These are phyloP conservation scores for Echiichthys vipera DNA, from an alignment of 2,797 vertebrate species.

Conservation along the genomic window DNA sequence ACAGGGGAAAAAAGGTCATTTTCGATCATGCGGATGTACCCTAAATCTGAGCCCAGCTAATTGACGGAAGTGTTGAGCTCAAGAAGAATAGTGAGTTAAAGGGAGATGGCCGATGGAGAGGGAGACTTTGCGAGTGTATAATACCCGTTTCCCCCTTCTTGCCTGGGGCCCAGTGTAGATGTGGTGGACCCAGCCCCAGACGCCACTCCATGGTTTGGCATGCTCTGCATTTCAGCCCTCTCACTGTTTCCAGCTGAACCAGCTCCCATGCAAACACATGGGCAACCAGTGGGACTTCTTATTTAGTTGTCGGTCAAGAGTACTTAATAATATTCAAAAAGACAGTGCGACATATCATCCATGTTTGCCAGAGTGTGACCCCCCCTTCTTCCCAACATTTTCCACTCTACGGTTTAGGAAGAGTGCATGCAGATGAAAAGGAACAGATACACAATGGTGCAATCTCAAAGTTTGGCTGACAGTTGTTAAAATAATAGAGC, in stretches of 20 bases:
- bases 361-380: constrained; percentile 65
- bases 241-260: constrained; percentile 84
- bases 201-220: constrained; percentile 85
- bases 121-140: constrained; percentile 63
- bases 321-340: constrained; percentile 85
- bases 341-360: constrained; percentile 79
- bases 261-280: constrained; percentile 84
- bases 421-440: constrained; percentile 63
- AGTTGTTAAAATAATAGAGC: constrained; percentile 58
- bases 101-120: constrained; percentile 52
- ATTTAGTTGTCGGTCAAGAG: constrained; percentile 84
- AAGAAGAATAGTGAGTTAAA: constrained; percentile 33
- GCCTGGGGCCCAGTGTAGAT: constrained; percentile 81
- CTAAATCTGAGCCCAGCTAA: constrained; percentile 26
- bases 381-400: constrained; percentile 44
- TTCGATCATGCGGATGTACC: no score
- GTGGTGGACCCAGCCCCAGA: constrained; percentile 84
- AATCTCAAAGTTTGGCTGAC: constrained; percentile 57
- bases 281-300: constrained; percentile 80
- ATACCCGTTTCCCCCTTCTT: constrained; percentile 61
- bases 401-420: constrained; percentile 50
- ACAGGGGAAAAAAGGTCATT: no score
- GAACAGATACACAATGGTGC: constrained; percentile 71
- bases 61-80: constrained; percentile 53
- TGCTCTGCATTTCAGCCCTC: constrained; percentile 66